Evolutionary conservation across 2,113 vertebrate species (phyloP).

Genomic region (Poeciliopsis turrubarensis): DNA sequence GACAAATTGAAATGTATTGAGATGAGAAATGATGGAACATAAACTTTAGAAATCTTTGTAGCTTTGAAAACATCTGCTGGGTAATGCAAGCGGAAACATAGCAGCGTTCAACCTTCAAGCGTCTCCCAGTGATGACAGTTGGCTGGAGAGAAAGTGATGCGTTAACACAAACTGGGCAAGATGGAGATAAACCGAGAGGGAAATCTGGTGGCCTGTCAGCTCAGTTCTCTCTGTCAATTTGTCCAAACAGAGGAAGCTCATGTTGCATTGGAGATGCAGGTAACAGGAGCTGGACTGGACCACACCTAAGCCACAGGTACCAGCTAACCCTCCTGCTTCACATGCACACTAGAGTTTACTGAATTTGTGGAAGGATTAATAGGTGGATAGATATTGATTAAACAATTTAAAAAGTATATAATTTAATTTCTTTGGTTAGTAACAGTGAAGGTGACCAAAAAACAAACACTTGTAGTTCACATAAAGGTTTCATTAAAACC

Average conservation of each 20-base stretch:
- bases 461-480: not conserved
- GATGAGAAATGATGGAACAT: not conserved
- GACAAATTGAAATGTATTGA: slow-evolving; percentile 2
- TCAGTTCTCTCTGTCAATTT: slow-evolving; percentile 87
- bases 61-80: not conserved
- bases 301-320: slow-evolving; percentile 78
- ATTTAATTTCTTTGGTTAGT: too few species aligned
- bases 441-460: not conserved
- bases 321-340: slow-evolving; percentile 71
- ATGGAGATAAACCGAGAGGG: slow-evolving; percentile 43
- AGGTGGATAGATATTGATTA: not conserved
- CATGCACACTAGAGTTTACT: slow-evolving; percentile 28
- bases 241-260: slow-evolving; percentile 83
- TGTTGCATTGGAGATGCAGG: slow-evolving; percentile 80
- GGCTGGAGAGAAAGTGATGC: slow-evolving; percentile 19
- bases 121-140: not conserved
- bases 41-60: not conserved
- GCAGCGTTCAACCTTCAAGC: not conserved
- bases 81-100: not conserved
- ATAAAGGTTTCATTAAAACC: not conserved
- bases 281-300: slow-evolving; percentile 76
- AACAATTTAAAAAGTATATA: not conserved
- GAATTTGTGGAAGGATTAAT: not conserved
- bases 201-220: slow-evolving; percentile 85
- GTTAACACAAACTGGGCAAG: slow-evolving; percentile 13